Conservation (phyloP, 2,797 vertebrate genomes). For the Artibeus lituratus region DNA sequence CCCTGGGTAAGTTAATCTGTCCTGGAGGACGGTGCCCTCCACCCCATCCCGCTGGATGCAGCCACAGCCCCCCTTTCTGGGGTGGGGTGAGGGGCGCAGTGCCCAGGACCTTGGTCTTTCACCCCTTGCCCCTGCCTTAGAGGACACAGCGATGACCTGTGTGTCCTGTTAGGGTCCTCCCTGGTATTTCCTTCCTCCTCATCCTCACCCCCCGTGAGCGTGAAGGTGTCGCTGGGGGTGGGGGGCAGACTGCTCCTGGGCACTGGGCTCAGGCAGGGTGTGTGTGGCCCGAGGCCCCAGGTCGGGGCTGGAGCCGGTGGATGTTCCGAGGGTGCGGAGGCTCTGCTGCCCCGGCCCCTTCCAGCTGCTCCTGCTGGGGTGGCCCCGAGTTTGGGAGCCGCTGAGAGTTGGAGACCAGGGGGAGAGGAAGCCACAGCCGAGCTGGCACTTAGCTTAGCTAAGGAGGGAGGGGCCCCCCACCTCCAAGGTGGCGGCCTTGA, state of each 20-base stretch:
- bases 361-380: fast-evolving
- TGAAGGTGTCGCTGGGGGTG: background rate
- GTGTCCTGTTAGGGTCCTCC: background rate
- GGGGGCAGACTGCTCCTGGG: fast-evolving
- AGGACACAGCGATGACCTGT: fast-evolving
- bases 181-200: background rate
- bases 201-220: fast-evolving
- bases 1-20: background rate
- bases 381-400: fast-evolving
- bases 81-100: background rate
- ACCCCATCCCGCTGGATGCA: fast-evolving
- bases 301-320: background rate
- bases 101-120: background rate
- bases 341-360: background rate
- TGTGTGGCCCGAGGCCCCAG: background rate
- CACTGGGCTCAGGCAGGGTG: fast-evolving
- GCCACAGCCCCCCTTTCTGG: background rate
- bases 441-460: background rate
- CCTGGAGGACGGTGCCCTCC: fast-evolving
- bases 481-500: no score
- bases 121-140: background rate
- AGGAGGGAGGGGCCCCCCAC: background rate
- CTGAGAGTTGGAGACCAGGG: fast-evolving
- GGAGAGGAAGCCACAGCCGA: no score
- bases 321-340: fast-evolving